These are phyloP conservation scores for Hirtodrosophila confusa DNA, from an alignment of 2,888 invertebrate genomes.

Conservation along the genomic window DNA sequence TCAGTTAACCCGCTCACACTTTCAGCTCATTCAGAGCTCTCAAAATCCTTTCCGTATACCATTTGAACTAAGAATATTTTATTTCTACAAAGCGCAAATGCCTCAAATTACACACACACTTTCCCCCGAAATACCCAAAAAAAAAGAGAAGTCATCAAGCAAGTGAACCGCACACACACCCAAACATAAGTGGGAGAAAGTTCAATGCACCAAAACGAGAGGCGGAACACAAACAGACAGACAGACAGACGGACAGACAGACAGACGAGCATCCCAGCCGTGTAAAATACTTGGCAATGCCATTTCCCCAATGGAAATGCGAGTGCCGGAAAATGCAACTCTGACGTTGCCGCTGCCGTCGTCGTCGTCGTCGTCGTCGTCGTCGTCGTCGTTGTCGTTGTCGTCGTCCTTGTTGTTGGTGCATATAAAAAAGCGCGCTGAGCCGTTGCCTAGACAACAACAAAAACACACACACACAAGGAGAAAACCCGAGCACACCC, in stretches of 20 bases:
- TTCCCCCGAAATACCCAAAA: conserved; percentile 33
- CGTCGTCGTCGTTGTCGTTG: conserved; percentile 3
- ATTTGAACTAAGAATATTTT: conserved; percentile 27
- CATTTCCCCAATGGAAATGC: conserved; percentile 60
- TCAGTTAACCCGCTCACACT: conserved; percentile 1
- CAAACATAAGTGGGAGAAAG: conserved; percentile 28
- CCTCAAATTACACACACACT: conserved; percentile 45
- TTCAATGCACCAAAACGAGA: conserved; percentile 58
- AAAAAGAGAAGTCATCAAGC: conserved; percentile 26
- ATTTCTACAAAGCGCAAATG: conserved; percentile 39
- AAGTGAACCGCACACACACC: conserved; percentile 50
- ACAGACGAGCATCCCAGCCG: conserved; percentile 39
- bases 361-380: background rate
- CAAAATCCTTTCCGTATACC: background rate
- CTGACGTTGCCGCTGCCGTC: conserved; percentile 30
- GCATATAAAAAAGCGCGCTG: conserved; percentile 45
- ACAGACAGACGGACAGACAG: conserved; percentile 8
- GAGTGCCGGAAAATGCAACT: conserved; percentile 69
- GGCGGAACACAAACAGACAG: conserved; percentile 12
- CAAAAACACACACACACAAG: conserved; percentile 13
- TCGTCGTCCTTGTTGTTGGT: conserved; percentile 8
- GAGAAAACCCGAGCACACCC: conserved; percentile 5
- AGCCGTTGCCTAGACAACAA: conserved; percentile 59
- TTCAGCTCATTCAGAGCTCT: background rate
- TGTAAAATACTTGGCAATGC: conserved; percentile 54